Percentiles rank a stretch among this genome's conserved stretches.
Conservation (phyloP, 2,113 vertebrate genomes). For the Melospiza melodia region DNA sequence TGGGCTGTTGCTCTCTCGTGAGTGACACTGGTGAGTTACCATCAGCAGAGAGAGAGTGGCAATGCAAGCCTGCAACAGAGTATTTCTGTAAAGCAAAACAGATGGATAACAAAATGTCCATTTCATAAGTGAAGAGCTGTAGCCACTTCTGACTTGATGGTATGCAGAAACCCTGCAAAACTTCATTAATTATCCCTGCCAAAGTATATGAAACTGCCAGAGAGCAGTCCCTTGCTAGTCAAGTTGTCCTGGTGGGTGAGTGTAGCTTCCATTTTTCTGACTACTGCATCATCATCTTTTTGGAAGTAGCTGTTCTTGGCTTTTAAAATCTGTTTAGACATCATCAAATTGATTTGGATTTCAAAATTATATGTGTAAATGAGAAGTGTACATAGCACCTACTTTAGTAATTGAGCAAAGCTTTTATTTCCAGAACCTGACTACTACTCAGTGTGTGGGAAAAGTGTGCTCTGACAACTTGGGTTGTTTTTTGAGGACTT, state of each 20-base stretch:
- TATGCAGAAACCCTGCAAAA: background rate
- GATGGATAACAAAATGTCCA: background rate
- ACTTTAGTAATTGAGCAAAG: constrained; percentile 34
- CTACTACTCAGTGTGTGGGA: constrained; percentile 31
- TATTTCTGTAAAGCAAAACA: background rate
- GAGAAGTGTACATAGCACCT: background rate
- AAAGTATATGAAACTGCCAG: background rate
- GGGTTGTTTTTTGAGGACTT: constrained; percentile 39
- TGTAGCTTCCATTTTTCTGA: background rate
- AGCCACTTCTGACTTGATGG: background rate
- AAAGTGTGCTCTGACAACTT: constrained; percentile 44
- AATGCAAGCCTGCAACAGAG: background rate
- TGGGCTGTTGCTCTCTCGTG: background rate
- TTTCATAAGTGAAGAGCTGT: background rate
- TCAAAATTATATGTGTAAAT: constrained; percentile 47
- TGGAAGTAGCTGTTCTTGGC: background rate
- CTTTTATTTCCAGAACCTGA: constrained; percentile 40
- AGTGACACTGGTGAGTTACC: background rate
- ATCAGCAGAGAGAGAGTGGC: background rate
- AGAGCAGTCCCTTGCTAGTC: background rate
- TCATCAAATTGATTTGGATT: constrained; percentile 18
- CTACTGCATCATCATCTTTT: background rate
- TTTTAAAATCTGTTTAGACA: constrained; percentile 24
- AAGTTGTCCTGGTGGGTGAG: background rate
- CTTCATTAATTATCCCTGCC: background rate